These are phyloP conservation scores for Rhimphoctona megacephalus DNA, from an alignment of 2,888 invertebrate genomes.

Conservation along the genomic window DNA sequence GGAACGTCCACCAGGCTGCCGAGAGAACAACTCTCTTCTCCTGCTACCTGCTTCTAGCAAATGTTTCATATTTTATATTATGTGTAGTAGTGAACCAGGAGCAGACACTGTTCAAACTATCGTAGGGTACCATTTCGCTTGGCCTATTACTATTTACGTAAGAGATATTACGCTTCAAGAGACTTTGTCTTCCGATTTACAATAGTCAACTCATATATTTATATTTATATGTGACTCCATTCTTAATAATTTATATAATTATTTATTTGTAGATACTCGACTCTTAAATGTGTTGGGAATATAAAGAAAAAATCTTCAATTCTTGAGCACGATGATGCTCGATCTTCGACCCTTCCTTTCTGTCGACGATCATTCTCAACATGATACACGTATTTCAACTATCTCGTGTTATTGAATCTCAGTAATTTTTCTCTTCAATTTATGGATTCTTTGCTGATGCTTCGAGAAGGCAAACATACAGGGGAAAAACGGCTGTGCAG, in stretches of 20 bases:
- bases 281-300: constrained; percentile 12
- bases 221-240: neutral
- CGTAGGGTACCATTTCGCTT: constrained; percentile 44
- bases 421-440: neutral
- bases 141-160: constrained; percentile 70
- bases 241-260: constrained; percentile 5
- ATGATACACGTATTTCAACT: neutral
- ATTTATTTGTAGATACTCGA: constrained; percentile 15
- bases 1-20: constrained; percentile 3
- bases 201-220: neutral
- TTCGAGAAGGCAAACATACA: constrained; percentile 8
- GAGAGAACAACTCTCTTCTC: constrained; percentile 21
- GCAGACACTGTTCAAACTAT: constrained; percentile 34
- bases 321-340: constrained; percentile 28
- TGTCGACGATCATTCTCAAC: neutral
- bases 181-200: neutral
- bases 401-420: neutral
- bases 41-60: constrained; percentile 36
- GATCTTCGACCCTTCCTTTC: constrained; percentile 48
- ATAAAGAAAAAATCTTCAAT: neutral
- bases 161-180: constrained; percentile 59
- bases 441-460: constrained; percentile 5
- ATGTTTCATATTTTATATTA: constrained; percentile 26
- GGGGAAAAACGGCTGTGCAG: neutral
- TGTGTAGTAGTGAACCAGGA: constrained; percentile 19